These are phyloP conservation scores for Hylomyscus alleni DNA, from an alignment of 2,797 vertebrate genomes.

Conservation along the genomic window DNA sequence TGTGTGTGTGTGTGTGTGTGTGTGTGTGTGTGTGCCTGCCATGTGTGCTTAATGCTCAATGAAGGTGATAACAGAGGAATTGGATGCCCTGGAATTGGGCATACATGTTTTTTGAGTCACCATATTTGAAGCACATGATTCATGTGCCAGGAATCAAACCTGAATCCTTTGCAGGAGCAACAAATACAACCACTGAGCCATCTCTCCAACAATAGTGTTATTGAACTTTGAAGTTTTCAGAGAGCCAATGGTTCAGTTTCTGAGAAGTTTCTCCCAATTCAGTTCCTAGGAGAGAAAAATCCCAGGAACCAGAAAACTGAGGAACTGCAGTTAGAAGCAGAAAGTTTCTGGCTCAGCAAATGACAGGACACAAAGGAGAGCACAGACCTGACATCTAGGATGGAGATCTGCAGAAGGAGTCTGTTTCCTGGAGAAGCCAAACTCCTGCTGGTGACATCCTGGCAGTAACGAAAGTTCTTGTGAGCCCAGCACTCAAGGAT, in stretches of 20 bases:
- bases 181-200: background rate
- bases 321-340: background rate
- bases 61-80: no score
- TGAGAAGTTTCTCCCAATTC: background rate
- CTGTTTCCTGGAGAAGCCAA: background rate
- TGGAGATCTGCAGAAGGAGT: no score
- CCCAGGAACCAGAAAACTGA: no score
- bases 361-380: background rate
- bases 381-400: background rate
- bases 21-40: no score
- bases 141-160: background rate
- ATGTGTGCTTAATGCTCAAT: background rate
- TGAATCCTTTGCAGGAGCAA: background rate
- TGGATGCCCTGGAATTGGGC: background rate
- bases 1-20: fast-evolving
- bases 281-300: background rate
- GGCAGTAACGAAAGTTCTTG: background rate
- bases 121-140: background rate
- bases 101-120: no score
- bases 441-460: background rate
- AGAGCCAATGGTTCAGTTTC: background rate
- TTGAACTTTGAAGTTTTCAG: background rate
- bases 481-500: background rate
- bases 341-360: background rate
- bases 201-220: background rate